Percentiles rank a stretch among this genome's conserved stretches.
phyloP scores from a whole-genome alignment of 2,888 invertebrate species.

The Lasioglossum oenotherae region DNA sequence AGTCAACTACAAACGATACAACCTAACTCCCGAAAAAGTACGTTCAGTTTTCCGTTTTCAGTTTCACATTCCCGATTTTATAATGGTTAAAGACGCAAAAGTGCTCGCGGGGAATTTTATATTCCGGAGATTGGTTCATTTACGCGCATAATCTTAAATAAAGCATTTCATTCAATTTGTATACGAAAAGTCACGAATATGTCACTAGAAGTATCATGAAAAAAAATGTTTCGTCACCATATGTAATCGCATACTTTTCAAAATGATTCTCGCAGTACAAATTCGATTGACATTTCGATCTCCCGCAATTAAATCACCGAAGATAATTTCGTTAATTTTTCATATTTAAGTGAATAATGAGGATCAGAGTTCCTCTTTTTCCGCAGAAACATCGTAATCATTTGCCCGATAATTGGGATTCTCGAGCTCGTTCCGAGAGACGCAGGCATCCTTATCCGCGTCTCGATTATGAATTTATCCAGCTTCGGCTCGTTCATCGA shows the following conservation, averaged over 20 bases:
- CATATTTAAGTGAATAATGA: not conserved
- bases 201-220: not conserved
- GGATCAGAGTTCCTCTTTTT: not conserved
- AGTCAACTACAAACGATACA: not conserved
- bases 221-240: not conserved
- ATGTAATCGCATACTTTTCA: not conserved
- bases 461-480: conserved; percentile 2
- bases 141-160: not conserved
- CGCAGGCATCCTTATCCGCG: not conserved
- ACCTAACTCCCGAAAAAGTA: not conserved
- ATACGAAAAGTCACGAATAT: not conserved
- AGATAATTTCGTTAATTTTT: not conserved
- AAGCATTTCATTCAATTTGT: not conserved
- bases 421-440: not conserved
- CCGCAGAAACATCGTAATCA: not conserved
- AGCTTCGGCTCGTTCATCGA: not conserved
- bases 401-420: not conserved
- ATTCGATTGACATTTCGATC: not conserved
- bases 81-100: not conserved
- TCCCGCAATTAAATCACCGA: not conserved
- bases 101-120: not conserved
- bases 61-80: not conserved
- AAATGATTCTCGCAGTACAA: not conserved
- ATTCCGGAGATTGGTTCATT: not conserved
- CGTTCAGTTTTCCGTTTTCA: not conserved